These are phyloP conservation scores for Crambe crambe DNA, from an alignment of 37 sponge, comb jelly and placozoan species.

Conservation along the genomic window DNA sequence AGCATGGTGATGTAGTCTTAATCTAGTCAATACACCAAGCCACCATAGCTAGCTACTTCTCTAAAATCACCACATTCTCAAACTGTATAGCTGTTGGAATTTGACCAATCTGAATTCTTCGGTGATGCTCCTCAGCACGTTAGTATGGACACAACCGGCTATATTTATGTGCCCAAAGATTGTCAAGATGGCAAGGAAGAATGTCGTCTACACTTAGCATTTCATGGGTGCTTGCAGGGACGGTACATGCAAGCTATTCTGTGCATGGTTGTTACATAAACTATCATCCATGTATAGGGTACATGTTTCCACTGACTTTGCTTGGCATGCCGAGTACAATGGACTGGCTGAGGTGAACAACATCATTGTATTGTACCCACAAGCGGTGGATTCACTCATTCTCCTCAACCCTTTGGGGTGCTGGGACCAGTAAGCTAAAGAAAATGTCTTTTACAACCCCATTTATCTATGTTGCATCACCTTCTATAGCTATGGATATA, in stretches of 20 bases:
- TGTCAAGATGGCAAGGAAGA: slow-evolving; percentile 44
- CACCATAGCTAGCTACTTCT: no score
- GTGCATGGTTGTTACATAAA: background rate
- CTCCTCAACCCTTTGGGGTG: slow-evolving; percentile 69
- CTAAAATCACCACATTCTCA: no score
- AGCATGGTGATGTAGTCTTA: no score
- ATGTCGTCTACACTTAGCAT: slow-evolving; percentile 76
- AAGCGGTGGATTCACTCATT: slow-evolving; percentile 35
- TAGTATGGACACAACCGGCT: slow-evolving; percentile 78
- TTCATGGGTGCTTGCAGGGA: slow-evolving; percentile 87
- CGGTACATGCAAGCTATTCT: slow-evolving; percentile 40
- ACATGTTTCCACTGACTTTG: slow-evolving; percentile 49
- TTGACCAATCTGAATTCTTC: slow-evolving; percentile 79
- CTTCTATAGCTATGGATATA: slow-evolving; percentile 72
- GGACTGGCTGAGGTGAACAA: slow-evolving; percentile 68
- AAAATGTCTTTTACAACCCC: background rate
- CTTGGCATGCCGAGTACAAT: slow-evolving; percentile 63
- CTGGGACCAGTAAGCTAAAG: slow-evolving; percentile 77
- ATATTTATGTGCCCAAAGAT: slow-evolving; percentile 76
- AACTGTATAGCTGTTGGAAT: slow-evolving; percentile 70
- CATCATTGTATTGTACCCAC: slow-evolving; percentile 84
- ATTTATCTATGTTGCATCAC: background rate
- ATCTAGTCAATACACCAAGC: no score
- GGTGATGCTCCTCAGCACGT: slow-evolving; percentile 17
- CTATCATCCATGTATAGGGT: background rate